Conservation (phyloP, 2,113 vertebrate genomes). For the Tautogolabrus adspersus region DNA sequence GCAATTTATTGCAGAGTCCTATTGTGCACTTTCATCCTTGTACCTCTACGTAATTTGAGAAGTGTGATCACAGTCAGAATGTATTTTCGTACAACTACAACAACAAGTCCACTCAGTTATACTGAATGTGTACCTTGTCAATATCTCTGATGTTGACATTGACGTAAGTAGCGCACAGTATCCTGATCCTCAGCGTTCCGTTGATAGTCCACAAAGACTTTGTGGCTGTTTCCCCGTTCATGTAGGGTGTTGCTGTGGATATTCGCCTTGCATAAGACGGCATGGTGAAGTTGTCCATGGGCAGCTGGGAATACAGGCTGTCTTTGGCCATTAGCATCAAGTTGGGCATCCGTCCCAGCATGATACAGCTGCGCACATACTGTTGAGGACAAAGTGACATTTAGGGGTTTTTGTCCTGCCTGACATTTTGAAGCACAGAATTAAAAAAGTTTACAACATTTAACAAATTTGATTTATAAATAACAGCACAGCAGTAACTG, state of each 20-base stretch:
- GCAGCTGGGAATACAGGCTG: constrained; percentile 96
- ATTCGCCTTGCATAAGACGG: constrained; percentile 96
- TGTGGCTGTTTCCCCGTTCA: constrained; percentile 96
- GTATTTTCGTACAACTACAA: no score
- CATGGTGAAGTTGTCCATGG: constrained; percentile 95
- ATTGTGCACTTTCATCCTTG: no score
- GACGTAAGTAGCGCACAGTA: constrained; percentile 97
- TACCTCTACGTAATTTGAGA: no score
- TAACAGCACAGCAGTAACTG: constrained; percentile 8
- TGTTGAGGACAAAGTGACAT: constrained; percentile 71
- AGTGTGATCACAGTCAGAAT: no score
- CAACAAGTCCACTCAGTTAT: not conserved
- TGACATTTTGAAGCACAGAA: constrained; percentile 39
- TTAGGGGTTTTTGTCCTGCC: constrained; percentile 11
- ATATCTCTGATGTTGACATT: constrained; percentile 99
- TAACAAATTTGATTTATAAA: constrained; percentile 15
- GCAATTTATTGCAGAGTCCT: no score
- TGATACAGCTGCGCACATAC: constrained; percentile 98
- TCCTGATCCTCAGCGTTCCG: constrained; percentile 92
- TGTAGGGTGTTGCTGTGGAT: constrained; percentile 98
- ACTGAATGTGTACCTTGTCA: constrained; percentile 89
- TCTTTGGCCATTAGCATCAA: constrained; percentile 99
- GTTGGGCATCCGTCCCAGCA: constrained; percentile 98
- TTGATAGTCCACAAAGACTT: constrained; percentile 94
- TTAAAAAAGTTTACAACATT: constrained; percentile 3